These are phyloP conservation scores for Phorcus lineatus DNA, from an alignment of 2,888 invertebrate species.

Conservation along the genomic window DNA sequence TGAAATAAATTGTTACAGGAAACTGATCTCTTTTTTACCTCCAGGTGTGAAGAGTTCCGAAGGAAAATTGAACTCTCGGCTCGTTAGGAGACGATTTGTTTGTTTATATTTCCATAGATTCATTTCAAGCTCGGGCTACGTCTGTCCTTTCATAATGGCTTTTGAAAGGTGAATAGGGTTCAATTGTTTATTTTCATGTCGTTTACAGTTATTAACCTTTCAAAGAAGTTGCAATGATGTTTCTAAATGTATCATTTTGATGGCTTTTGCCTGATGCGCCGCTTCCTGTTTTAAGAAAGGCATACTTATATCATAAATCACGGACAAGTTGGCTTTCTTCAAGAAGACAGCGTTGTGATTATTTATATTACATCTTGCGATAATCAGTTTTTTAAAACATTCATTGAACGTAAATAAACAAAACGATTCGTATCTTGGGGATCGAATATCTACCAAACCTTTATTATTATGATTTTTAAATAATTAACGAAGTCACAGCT, in stretches of 20 bases:
- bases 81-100: not conserved
- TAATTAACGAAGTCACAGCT: too few species aligned
- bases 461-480: too few species aligned
- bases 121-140: not conserved
- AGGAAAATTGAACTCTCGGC: not conserved
- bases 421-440: too few species aligned
- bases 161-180: not conserved
- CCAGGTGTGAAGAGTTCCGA: not conserved
- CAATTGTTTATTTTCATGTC: not conserved
- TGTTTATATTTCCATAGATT: not conserved
- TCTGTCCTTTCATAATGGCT: not conserved
- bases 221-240: not conserved
- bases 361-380: too few species aligned
- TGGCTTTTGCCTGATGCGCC: too few species aligned
- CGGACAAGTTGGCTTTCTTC: too few species aligned
- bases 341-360: too few species aligned
- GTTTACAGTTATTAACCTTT: not conserved
- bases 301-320: too few species aligned
- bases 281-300: too few species aligned
- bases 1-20: constrained; percentile 11
- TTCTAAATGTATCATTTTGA: not conserved
- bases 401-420: too few species aligned
- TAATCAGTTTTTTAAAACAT: too few species aligned
- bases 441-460: too few species aligned
- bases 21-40: not conserved